Percentiles rank a stretch among this genome's conserved stretches.
These are phyloP conservation scores for Zonitis immaculata DNA, from an alignment of 2,888 invertebrate species.

Conservation along the genomic window DNA sequence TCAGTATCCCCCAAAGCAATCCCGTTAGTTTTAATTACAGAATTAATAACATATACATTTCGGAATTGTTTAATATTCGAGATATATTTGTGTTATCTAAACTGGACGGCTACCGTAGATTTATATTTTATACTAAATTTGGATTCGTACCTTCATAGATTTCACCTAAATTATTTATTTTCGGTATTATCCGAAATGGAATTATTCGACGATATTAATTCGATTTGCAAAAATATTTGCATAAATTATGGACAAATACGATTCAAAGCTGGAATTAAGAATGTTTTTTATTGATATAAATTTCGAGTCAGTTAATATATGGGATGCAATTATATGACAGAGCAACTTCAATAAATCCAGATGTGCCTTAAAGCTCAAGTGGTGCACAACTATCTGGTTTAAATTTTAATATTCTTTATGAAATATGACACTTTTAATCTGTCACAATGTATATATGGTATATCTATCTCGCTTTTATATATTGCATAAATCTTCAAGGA, in stretches of 20 bases:
- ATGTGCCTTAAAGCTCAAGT: constrained; percentile 5
- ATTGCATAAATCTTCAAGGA: constrained; percentile 6
- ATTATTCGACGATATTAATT: background rate
- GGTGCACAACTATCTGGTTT: constrained; percentile 3
- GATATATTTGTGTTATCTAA: constrained; percentile 24
- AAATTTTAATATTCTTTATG: constrained; percentile 30
- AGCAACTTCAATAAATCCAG: constrained; percentile 18
- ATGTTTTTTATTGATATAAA: background rate
- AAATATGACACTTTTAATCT: constrained; percentile 31
- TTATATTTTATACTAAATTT: no score
- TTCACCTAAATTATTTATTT: no score
- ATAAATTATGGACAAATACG: background rate
- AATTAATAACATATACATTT: constrained; percentile 17
- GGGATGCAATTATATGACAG: background rate
- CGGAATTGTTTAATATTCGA: no score
- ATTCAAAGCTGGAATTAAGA: background rate
- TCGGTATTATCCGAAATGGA: background rate
- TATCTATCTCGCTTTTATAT: constrained; percentile 9
- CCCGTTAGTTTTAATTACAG: background rate
- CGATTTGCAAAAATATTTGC: no score
- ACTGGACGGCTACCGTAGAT: constrained; percentile 28
- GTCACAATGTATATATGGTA: constrained; percentile 9
- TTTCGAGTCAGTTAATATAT: background rate
- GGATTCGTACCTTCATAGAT: constrained; percentile 23
- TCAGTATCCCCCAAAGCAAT: background rate